These are phyloP conservation scores for Alligator mississippiensis DNA, from an alignment of 2,113 vertebrate genomes.

Conservation along the genomic window DNA sequence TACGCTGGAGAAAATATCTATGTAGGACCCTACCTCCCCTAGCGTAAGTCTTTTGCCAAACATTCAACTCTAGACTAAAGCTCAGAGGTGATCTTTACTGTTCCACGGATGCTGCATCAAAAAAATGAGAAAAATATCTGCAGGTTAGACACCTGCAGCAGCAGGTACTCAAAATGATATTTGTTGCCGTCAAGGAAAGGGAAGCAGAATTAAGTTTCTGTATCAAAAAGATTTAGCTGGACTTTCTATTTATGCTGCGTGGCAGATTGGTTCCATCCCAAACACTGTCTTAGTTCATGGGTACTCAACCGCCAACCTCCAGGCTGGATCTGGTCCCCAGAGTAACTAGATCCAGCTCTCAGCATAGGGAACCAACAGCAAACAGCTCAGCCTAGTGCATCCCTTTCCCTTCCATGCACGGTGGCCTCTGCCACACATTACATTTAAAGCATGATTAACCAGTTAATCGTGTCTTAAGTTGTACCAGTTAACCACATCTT, in stretches of 20 bases:
- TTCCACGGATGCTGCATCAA: not conserved
- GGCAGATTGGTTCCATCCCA: not conserved
- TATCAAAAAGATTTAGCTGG: not conserved
- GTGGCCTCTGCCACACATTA: too few relatives aligned
- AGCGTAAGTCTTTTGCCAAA: not conserved
- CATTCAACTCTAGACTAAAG: not conserved
- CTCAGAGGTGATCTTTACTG: not conserved
- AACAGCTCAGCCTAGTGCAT: too few relatives aligned
- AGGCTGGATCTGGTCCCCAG: too few relatives aligned
- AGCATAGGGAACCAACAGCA: too few relatives aligned
- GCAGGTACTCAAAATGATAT: not conserved
- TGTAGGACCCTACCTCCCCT: not conserved
- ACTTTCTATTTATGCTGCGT: conserved; percentile 9
- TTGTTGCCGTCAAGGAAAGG: not conserved
- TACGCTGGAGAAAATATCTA: not conserved
- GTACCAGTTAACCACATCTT: too few relatives aligned
- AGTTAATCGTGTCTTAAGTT: too few relatives aligned
- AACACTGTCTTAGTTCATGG: not conserved
- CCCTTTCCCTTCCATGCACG: too few relatives aligned
- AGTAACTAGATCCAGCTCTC: too few relatives aligned
- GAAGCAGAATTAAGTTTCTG: conserved; percentile 15
- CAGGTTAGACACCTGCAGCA: not conserved
- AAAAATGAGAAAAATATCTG: not conserved
- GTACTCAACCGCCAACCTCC: too few relatives aligned
- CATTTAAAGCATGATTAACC: too few relatives aligned